Base-by-base conservation (phyloP, 2,888 invertebrate genomes). In the Dasysyrphus tricinctus region DNA sequence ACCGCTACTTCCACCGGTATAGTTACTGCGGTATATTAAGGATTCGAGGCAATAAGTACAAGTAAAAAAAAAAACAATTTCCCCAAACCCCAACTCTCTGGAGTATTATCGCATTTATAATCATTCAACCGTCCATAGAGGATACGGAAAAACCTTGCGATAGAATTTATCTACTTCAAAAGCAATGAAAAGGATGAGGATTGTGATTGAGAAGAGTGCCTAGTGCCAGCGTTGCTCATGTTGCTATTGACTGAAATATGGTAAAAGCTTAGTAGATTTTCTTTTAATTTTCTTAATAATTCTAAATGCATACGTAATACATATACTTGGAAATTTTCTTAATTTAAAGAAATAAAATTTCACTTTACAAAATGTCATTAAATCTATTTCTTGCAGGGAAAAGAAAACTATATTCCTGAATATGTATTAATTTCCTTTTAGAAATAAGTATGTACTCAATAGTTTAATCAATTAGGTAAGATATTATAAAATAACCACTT, bases 41-140 rank as follows among this genome's bases (percentile, higher is more conserved):
- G 81, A 85, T 76, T 82, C 72, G 16, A 65, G 65, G 47, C 51
- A 72, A 19, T 51, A 49, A 65, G 70, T 65, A 59, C 56, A 65
- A 51, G 67, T 44, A 78, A 69, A 37, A 29, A 37, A 34, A 1
- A 32, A 51, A 5, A 4, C 5, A 14, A 67, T 11, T 63, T 57
- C 51, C 70, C 65, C 63, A 63, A 70, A 74, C 70, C 75, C 74
- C 37, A 59, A 59, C 59, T 39, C 61, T 82, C 70, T 70, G 51
- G 86, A 75, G 61, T 79, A 82, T 86, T 86, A 86, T 86, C 82
- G 86, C 86, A 86, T 86, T 86, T 86, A 86, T 86, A 86, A 86
- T 86, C 86, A 86, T 86, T 86, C 86, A 86, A 67, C 72, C 82
- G 78, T 86, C 82, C 86, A 67, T 78, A 82, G 82, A 72, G 75